Base-by-base conservation (phyloP, 2,113 vertebrate species). In the Halcyon malimbica region DNA sequence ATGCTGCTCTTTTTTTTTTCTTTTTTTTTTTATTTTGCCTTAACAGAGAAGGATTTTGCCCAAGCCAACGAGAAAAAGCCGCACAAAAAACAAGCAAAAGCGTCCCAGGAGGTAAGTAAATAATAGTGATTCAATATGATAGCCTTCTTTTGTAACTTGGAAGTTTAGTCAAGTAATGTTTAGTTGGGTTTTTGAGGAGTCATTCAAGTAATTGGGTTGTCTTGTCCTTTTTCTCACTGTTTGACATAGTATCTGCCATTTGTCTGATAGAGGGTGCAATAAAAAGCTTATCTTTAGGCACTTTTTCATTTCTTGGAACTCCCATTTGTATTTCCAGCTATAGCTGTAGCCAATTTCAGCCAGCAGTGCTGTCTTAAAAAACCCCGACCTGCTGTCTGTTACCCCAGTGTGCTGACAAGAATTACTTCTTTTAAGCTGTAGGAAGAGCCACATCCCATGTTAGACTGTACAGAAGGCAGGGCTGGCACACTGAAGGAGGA, bases 1-100 rank as follows among this genome's bases (percentile, higher is more conserved):
- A 56, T 53, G 3, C 10, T 10, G 16, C 44, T 67, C 42, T 42
- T 57, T 41, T 9, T 21, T 8, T 25, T 44, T 16, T 35, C 7
- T 35, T 35, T 35, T 35, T 5, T 8, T 65, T 42, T 16, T 9
- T 42, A 19, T 19, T 12, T 56, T n/a, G 21, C 18, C 50, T 31
- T 96, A 92, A 31, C 94, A 99, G 99, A 99, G 99, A 96, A 99
- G 99, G 97, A 99, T 99, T 98, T 98, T 99, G 96, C 99, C 99
- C 71, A 99, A 99, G 92, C 99, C 99, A 96, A 99, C 99, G 94
- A 98, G 99, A 96, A 99, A 99, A 99, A 99, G 99, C 96, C 99
- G 99, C 79, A 99, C 98, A 62, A 99, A 99, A 98, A 99, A 99
- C 95, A 99, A 99, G 98, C 99, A 99, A 89, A 99, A 99, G 96